Base-by-base conservation (phyloP, 35 echinoderm and acorn worm genomes). In the Anneissia japonica region DNA sequence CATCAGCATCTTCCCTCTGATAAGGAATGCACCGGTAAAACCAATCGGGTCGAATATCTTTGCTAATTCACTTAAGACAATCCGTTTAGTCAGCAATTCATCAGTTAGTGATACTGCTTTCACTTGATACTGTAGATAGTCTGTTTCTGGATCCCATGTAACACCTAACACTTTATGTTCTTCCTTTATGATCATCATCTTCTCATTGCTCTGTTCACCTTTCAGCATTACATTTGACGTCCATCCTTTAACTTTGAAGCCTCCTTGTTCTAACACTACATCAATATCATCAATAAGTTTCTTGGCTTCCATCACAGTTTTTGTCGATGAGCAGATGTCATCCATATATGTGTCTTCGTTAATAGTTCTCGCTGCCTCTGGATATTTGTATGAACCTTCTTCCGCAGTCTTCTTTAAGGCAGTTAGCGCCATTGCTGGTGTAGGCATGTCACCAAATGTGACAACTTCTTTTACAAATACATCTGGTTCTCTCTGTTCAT, bases 291-390 rank as follows among this genome's bases (percentile, higher is more conserved):
- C n/a, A 13, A 74, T 88, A 1, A 84, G 37, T 11, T 93, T 84
- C 36, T 77, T 74, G 35, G 91, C 91, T 51, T 81, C 43, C 0
- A 84, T 75, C 30, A 35, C 75, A 40, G 82, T 89, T 19, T 93
- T 12, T 4, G 85, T 76, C 14, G 91, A 93, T 16, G 46, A 55
- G 73, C 86, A 92, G 45, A 88, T 84, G 35, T 92, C 80, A 84
- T 88, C 85, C 91, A 93, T 89, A 19, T 93, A 86, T 4, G 81
- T 82, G 79, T 92, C 80, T 0, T 77, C 30, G 14, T 75, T 92
- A 17, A 92, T 17, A 19, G 72, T 36, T 56, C 74, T 31, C 37
- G 87, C 91, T 38, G 75, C 83, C 26, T 86, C 46, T 37, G 82
- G 91, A 76, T 82, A 38, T 9, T 80, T 35, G 13, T 37, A 36